These are phyloP conservation scores for Stichodactyla helianthus DNA, from an alignment of 64 coral and sea anemone genomes.

Conservation along the genomic window DNA sequence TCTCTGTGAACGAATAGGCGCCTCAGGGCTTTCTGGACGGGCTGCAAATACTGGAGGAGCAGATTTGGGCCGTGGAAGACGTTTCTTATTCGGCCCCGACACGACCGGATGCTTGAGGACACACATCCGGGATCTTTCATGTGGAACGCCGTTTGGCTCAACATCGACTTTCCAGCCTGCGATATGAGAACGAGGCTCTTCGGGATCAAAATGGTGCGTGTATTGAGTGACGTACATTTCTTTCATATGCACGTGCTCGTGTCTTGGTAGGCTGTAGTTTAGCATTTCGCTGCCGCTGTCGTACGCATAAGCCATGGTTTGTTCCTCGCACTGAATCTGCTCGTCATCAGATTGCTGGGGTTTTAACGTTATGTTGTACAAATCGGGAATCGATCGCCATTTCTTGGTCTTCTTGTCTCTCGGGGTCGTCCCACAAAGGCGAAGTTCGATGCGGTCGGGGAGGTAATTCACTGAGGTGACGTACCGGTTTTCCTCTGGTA, in stretches of 20 bases:
- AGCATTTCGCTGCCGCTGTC: slow-evolving; percentile 39
- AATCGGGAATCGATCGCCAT: slow-evolving; percentile 44
- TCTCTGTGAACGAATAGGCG: slow-evolving; percentile 15
- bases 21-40: slow-evolving; percentile 7
- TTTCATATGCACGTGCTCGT: slow-evolving; percentile 55
- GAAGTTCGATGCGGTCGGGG: slow-evolving; percentile 61
- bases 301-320: slow-evolving; percentile 38
- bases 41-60: slow-evolving; percentile 55
- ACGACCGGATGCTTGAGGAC: slow-evolving; percentile 72
- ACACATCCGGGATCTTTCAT: slow-evolving; percentile 75
- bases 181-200: slow-evolving; percentile 63
- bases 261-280: slow-evolving; percentile 20
- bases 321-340: not conserved
- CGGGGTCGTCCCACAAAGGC: slow-evolving; percentile 32
- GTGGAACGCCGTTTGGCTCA: slow-evolving; percentile 77
- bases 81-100: slow-evolving; percentile 25
- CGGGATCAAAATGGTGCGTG: slow-evolving; percentile 71
- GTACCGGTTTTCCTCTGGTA: slow-evolving; percentile 50
- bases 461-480: slow-evolving; percentile 38
- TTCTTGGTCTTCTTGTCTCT: slow-evolving; percentile 7
- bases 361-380: slow-evolving; percentile 50
- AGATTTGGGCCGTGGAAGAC: slow-evolving; percentile 66
- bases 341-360: slow-evolving; percentile 38
- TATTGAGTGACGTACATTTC: slow-evolving; percentile 92
- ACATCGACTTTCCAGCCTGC: slow-evolving; percentile 90